Conservation (phyloP, 2,888 invertebrate genomes). For the Opisthograptis luteolata region DNA sequence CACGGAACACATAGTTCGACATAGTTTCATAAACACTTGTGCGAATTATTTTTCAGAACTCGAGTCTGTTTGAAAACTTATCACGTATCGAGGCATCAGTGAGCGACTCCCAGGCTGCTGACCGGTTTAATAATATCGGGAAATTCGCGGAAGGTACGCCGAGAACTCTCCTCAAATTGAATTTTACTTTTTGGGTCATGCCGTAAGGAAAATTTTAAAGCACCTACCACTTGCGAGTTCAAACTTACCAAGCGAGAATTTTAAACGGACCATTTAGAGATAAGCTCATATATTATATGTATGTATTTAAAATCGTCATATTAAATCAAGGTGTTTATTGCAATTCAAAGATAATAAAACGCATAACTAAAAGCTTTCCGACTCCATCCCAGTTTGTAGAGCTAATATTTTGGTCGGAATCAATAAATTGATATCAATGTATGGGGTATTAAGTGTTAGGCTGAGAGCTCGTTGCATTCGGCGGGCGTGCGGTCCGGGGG, state of each 20-base stretch:
- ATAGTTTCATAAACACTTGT: conserved; percentile 20
- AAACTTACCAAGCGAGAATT: background rate
- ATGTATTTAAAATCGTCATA: background rate
- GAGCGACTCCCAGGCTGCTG: conserved; percentile 56
- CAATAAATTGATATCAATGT: conserved; percentile 73
- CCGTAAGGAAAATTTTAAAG: conserved; percentile 21
- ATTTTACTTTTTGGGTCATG: conserved; percentile 24
- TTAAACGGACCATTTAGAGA: background rate
- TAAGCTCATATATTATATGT: background rate
- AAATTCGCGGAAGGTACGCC: conserved; percentile 71
- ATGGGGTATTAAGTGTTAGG: conserved; percentile 60
- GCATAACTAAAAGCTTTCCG: background rate
- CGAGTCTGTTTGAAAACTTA: conserved; percentile 47
- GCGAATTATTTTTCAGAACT: conserved; percentile 46
- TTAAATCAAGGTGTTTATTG: background rate
- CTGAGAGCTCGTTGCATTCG: conserved; percentile 64
- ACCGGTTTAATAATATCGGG: conserved; percentile 68
- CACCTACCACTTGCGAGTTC: background rate
- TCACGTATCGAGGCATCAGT: conserved; percentile 55
- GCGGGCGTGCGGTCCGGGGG: conserved; percentile 71
- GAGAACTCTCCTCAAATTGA: conserved; percentile 32
- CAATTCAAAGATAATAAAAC: background rate
- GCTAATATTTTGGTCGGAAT: conserved; percentile 49
- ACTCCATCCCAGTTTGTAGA: conserved; percentile 15
- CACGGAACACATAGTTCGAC: conserved; percentile 24